Evolutionary conservation across 2,888 invertebrate species (phyloP), one percentile per base, ranked within the genome.

Genomic region (Orthonevra nobilis): DNA sequence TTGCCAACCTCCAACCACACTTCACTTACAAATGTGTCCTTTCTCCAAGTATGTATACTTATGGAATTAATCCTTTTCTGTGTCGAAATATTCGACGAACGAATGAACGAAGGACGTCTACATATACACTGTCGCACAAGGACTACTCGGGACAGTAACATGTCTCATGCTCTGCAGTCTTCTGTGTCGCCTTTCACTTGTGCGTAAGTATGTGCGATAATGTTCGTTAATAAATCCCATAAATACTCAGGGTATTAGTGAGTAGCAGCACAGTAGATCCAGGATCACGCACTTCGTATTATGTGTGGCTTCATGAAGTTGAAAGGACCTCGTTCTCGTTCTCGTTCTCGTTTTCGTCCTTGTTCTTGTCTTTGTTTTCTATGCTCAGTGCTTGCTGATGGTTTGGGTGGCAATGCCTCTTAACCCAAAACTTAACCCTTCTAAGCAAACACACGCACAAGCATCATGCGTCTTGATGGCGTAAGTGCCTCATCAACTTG

Each of bases 201-300:
- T 64, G 52, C 28, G 20, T 44, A 4, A 36, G 26, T 66, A 19
- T 58, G 52, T 64, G 58, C 66, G 52, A 79, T 79, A 73, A 79
- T 73, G 79, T 81, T 69, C 69, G 63, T 74, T 81, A 81, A 81
- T 81, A 81, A 81, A 81, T 81, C 81, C 81, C 66, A 81, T 81
- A 81, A 81, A 81, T 81, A 81, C 81, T 81, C 44, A 26, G 44
- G 61, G 81, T 69, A 81, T 81, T 81, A 81, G 81, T 74, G 48
- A 73, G 61, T 73, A 73, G 60, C 73, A 73, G 61, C 79, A 58
- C 40, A 69, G 81, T 74, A n/a, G 61, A 81, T 81, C 81, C 81
- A 58, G 74, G 81, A 81, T 81, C 81, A 81, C 74, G 73, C 81
- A 81, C 61, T 50, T 50, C 63, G 81, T 69, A 81, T 81, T 81